A percentile compares a stretch with the other conserved stretches of the same genome.
These are phyloP conservation scores for Daubentonia madagascariensis DNA, from an alignment of 2,113 vertebrate genomes.

Conservation along the genomic window DNA sequence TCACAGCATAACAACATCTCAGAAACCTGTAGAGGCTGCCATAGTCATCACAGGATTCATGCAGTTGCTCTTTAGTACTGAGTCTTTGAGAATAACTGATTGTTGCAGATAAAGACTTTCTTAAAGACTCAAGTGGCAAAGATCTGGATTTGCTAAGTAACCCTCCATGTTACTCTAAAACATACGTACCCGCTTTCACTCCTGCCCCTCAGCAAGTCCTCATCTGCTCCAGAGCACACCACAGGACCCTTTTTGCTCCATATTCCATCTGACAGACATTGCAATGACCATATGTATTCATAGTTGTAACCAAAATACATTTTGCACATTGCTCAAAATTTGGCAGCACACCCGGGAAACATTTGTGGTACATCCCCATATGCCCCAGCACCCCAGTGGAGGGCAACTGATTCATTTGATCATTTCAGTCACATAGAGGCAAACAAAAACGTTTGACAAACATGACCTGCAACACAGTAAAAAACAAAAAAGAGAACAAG, in stretches of 20 bases:
- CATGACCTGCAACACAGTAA: not conserved
- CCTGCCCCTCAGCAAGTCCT: not conserved
- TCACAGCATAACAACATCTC: not conserved
- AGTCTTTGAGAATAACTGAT: not conserved
- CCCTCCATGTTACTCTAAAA: not conserved
- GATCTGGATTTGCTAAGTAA: not conserved
- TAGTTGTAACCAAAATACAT: conserved; percentile 72
- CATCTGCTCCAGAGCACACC: conserved; percentile 14
- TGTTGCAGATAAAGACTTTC: not conserved
- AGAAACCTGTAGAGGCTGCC: not conserved
- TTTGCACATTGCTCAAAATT: conserved; percentile 71
- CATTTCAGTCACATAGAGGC: conserved; percentile 53
- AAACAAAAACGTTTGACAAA: conserved; percentile 48
- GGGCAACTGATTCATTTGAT: conserved; percentile 63
- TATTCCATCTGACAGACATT: conserved; percentile 53
- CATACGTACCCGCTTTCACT: not conserved
- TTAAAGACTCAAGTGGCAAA: conserved; percentile 12
- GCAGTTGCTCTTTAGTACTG: not conserved
- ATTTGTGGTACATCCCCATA: conserved; percentile 59
- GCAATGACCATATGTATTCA: conserved; percentile 73
- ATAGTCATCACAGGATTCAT: not conserved
- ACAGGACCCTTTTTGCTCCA: not conserved
- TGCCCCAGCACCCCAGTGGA: conserved; percentile 48
- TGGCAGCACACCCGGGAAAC: conserved; percentile 68
- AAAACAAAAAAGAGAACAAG: not conserved